Evolutionary conservation across 2,113 vertebrate species (phyloP).

Genomic region (Glaucomys volans): DNA sequence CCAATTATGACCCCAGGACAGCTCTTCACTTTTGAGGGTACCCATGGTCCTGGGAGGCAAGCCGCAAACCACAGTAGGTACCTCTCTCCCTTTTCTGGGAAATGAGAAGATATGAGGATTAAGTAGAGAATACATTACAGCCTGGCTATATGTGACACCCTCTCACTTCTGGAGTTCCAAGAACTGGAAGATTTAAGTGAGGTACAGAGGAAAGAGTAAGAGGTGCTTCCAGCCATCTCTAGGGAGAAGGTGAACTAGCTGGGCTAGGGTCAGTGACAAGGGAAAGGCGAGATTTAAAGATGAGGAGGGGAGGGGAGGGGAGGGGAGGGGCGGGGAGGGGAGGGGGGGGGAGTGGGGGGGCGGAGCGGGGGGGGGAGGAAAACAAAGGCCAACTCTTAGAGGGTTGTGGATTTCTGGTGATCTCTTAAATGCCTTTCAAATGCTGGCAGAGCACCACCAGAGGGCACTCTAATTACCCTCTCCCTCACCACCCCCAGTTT

Average conservation of each 20-base stretch:
- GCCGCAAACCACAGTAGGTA: neutral
- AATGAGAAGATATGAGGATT: neutral
- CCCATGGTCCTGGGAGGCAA: neutral
- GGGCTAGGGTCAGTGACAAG: neutral
- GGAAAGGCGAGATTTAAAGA: neutral
- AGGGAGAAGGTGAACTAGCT: neutral
- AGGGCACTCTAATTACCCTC: neutral
- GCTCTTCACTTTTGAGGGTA: neutral
- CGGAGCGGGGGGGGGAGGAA: no score
- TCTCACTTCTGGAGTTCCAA: neutral
- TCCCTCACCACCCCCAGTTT: neutral
- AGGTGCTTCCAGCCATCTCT: neutral
- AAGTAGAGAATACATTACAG: no score
- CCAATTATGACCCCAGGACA: neutral
- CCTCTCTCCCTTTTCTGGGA: neutral
- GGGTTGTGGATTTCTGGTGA: no score
- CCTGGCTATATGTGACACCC: neutral
- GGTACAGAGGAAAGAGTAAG: neutral
- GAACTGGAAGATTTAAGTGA: neutral
- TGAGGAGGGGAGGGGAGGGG: neutral
- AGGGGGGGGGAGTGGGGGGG: no score
- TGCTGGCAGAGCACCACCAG: neutral
- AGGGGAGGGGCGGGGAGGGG: no score
- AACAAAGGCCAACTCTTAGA: neutral
- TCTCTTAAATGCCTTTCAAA: neutral